Evolutionary conservation across 2,113 vertebrate genomes (phyloP).

Genomic region (Malurus elegans): DNA sequence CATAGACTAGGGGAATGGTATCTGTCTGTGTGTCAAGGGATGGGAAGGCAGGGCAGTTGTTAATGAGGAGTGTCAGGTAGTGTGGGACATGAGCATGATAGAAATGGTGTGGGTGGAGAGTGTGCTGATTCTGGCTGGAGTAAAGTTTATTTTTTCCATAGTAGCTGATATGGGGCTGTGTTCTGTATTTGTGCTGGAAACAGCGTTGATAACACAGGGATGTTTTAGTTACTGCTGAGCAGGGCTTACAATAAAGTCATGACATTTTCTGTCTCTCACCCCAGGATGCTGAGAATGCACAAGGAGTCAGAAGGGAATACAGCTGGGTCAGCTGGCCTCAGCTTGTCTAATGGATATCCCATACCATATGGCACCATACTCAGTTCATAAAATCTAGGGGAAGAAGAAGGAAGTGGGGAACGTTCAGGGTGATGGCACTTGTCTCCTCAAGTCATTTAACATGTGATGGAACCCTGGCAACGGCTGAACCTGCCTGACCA

Average conservation of each 20-base stretch:
- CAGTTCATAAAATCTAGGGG: neutral
- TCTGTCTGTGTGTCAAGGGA: neutral
- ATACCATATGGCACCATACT: neutral
- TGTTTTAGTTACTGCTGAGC: neutral
- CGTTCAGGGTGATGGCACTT: neutral
- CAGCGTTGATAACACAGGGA: neutral
- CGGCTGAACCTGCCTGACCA: too few species aligned
- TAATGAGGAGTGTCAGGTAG: neutral
- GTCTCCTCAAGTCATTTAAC: neutral
- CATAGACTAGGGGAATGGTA: neutral
- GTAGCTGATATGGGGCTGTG: neutral
- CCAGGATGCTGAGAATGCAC: neutral
- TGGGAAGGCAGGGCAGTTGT: rapidly evolving
- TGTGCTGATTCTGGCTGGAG: neutral
- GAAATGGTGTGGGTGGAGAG: neutral
- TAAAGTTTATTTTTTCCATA: neutral
- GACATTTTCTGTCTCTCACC: neutral
- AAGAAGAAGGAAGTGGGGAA: neutral
- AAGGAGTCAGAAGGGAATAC: neutral
- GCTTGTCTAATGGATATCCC: neutral
- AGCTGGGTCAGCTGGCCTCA: neutral
- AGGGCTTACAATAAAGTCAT: neutral
- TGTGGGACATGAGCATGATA: neutral
- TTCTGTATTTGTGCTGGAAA: neutral
- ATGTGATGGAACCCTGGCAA: neutral